Evolutionary conservation across 2,888 invertebrate genomes (phyloP), one percentile per base, ranked within the genome.

Genomic region (Spisula subtruncata): DNA sequence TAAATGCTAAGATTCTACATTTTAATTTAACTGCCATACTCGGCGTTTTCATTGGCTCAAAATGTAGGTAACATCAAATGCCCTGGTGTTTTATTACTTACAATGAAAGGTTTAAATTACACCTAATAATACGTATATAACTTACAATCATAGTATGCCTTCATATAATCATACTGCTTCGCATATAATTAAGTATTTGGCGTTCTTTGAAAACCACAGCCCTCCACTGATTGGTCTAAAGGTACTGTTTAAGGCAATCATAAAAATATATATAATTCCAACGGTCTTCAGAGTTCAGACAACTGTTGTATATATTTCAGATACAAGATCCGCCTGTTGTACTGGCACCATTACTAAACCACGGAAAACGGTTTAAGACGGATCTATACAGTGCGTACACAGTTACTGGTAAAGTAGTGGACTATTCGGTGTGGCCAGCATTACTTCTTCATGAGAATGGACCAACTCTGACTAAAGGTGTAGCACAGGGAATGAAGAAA

Each of bases 381-480:
- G 90, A 90, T 51, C 18, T 51, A 25, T 90, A 80, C 54, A 71
- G 60, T 56, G 60, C 81, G 0, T 90, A 90, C 54, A 88, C 88
- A 25, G 88, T 85, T 0, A 66, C 10, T 25, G 60, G 60, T 66
- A n/a, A n/a, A 12, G 0, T 25, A n/a, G 25, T 66, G 25, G 60
- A 66, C 10, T 66, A 25, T 66, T 12, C n/a, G 10, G 60, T 66
- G 0, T 66, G n/a, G 25, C 60, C 60, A 5, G 60, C 60, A 25
- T 25, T 66, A n/a, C 60, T 66, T 0, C n/a, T 10, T 25, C 60
- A 66, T 25, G 12, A n/a, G 8, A 25, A 66, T 25, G 60, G 60
- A 12, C 60, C 60, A 25, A 25, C 25, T n/a, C n/a, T 66, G 25
- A n/a, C 60, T 8, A 66, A 66, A 25, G 60, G 60, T 25, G 60